A percentile compares a stretch with the other conserved stretches of the same genome.
Conservation (phyloP, 2,888 invertebrate genomes). For the Tortrix viridana region DNA sequence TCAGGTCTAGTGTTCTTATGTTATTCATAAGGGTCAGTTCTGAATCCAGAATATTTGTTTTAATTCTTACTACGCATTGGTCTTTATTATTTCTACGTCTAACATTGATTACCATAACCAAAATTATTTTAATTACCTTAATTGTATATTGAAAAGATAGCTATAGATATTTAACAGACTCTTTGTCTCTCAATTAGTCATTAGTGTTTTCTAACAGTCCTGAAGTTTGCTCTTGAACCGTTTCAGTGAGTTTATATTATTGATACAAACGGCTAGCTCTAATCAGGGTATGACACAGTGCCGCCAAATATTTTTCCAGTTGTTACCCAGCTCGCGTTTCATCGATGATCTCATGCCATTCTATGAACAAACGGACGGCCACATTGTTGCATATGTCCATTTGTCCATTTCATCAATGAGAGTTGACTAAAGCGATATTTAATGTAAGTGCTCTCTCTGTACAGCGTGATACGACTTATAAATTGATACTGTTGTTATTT, state of each 20-base stretch:
- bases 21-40: no score
- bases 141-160: no score
- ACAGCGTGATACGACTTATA: no score
- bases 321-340: conserved; percentile 27
- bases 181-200: no score
- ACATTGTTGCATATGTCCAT: conserved; percentile 23
- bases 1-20: no score
- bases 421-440: neutral
- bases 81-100: no score
- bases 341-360: conserved; percentile 35
- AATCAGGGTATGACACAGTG: conserved; percentile 62
- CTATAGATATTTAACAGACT: no score
- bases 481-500: no score
- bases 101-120: no score
- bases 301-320: conserved; percentile 54
- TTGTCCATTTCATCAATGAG: conserved; percentile 19
- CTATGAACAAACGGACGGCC: conserved; percentile 13
- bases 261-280: conserved; percentile 57
- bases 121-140: no score
- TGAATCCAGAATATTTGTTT: no score
- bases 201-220: neutral
- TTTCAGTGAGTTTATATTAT: conserved; percentile 47
- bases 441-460: neutral
- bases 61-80: no score
- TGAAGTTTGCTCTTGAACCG: conserved; percentile 15